A percentile compares a stretch with the other conserved stretches of the same genome.
These are phyloP conservation scores for Procambarus virginalis DNA, from an alignment of 1,140 invertebrate genomes.

Conservation along the genomic window DNA sequence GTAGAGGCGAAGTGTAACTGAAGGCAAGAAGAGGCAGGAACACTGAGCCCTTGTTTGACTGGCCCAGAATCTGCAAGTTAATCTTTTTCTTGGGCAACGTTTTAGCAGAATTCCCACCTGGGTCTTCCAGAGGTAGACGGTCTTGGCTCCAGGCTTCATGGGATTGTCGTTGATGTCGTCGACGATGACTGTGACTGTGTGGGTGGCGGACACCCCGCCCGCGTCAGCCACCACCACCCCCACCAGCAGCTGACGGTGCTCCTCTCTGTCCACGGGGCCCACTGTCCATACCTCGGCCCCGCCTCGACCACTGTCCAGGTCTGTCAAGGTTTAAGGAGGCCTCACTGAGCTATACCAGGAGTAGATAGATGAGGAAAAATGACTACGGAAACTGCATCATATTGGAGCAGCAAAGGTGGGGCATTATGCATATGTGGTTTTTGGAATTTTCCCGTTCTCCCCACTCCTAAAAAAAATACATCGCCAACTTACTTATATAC, in stretches of 20 bases:
- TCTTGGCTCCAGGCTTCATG: constrained; percentile 36
- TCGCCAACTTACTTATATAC: too few relatives aligned
- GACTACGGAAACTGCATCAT: too few relatives aligned
- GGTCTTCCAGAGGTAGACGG: neutral
- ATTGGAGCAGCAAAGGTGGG: too few relatives aligned
- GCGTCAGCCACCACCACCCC: constrained; percentile 28
- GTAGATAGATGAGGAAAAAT: too few relatives aligned
- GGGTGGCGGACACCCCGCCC: constrained; percentile 27
- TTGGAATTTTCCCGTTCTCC: too few relatives aligned
- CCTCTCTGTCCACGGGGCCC: constrained; percentile 19
- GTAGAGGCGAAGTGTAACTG: too few relatives aligned
- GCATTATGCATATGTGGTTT: too few relatives aligned
- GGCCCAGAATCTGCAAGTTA: neutral
- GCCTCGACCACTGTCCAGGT: constrained; percentile 36
- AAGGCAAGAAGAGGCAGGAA: too few relatives aligned
- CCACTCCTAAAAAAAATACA: too few relatives aligned
- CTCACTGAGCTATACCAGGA: too few relatives aligned
- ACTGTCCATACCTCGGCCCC: constrained; percentile 27
- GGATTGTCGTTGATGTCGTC: constrained; percentile 35
- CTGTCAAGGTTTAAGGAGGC: neutral
- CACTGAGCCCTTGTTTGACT: neutral
- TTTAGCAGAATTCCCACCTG: too few relatives aligned
- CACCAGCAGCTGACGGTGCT: constrained; percentile 30
- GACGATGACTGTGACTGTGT: constrained; percentile 21
- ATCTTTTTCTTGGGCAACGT: too few relatives aligned